These are phyloP conservation scores for Lagorchestes hirsutus DNA, from an alignment of 2,797 vertebrate genomes.

Conservation along the genomic window DNA sequence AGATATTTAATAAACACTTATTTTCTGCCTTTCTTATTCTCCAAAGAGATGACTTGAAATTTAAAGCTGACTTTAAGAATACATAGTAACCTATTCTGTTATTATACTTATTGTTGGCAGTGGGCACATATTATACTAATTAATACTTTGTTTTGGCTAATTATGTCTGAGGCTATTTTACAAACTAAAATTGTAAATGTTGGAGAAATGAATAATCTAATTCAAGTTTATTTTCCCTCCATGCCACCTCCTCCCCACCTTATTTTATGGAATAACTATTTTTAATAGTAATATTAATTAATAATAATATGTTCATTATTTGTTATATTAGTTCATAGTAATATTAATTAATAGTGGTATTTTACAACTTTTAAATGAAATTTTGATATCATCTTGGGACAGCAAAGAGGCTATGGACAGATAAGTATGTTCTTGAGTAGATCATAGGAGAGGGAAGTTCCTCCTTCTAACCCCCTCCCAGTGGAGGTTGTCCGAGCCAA, in stretches of 20 bases:
- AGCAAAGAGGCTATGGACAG: background rate
- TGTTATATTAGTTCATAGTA: no score
- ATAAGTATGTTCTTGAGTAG: background rate
- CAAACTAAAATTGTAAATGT: background rate
- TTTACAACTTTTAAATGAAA: background rate
- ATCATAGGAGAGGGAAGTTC: background rate
- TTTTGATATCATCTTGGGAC: background rate
- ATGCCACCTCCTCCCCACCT: background rate
- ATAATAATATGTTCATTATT: no score
- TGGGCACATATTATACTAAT: background rate
- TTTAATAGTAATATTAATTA: no score
- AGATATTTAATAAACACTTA: background rate
- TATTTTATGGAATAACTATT: background rate
- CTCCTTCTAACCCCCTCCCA: background rate
- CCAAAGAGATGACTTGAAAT: background rate
- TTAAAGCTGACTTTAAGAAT: background rate
- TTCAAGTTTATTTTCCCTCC: background rate
- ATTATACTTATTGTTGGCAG: background rate
- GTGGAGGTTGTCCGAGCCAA: background rate
- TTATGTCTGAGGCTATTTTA: background rate
- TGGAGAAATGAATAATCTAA: background rate
- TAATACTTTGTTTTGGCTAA: background rate
- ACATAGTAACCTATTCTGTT: background rate
- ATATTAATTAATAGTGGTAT: no score
- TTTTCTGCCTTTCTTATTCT: background rate